Evolutionary conservation across 2,888 invertebrate species (phyloP), one percentile per base, ranked within the genome.

Genomic region (Plagiodera versicolora): DNA sequence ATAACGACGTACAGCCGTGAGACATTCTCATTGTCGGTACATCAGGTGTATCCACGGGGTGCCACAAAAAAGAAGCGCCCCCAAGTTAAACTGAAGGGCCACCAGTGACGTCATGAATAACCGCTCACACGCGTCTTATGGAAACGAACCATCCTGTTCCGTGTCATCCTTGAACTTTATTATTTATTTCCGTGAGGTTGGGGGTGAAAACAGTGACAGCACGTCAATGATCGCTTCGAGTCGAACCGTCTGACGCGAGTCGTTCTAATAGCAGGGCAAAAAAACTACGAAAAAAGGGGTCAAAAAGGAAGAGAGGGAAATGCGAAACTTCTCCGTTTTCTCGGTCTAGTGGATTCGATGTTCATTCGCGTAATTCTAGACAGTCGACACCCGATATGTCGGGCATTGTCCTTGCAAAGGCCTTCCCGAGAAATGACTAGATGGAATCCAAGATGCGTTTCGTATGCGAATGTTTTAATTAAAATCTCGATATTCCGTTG

Each of bases 401-500:
- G 61, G 61, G 61, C 61, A 61, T 57, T 61, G 61, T 61, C 61
- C 61, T 61, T 61, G 61, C 57, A 56, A 61, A 61, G 61, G 61
- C 30, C 47, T 14, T 35, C 32, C 20, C 11, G 8, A 46, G 18
- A 46, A 18, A 11, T 11, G 16, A 45, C 45, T 16, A 45, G 5
- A 10, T n/a, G 32, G 16, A 48, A 53, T 54, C 32, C 19, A n/a
- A 18, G 18, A 18, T 46, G 4, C 20, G 46, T 10, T 46, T 11
- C 3, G 4, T 24, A 6, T 3, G 6, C 3, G 4, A 24, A 5
- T 24, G 24, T 6, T 24, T 6, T 24, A 24, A 24, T 24, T 6
- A 24, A 24, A 5, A 24, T 24, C 24, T 6, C 6, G 24, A n/a
- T n/a, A n/a, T n/a, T n/a, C n/a, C n/a, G 24, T 24, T 24, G 24